Conservation (phyloP, 2,113 vertebrate genomes). For the Toxotes jaculatrix region DNA sequence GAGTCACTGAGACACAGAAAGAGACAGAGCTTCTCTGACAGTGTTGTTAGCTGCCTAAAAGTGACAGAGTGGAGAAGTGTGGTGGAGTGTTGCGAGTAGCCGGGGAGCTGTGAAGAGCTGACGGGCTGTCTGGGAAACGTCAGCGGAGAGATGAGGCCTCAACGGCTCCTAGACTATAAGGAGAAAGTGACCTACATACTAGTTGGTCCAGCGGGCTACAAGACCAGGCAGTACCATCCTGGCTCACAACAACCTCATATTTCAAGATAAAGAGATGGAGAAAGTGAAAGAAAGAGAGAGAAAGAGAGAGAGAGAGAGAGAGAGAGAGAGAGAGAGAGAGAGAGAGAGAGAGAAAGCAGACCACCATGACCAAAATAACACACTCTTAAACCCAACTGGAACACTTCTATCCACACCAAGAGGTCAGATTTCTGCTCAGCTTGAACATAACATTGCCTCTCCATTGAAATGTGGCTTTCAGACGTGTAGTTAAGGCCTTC, state of each 20-base stretch:
- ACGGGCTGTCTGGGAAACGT: slow-evolving; percentile 64
- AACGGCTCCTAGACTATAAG: slow-evolving; percentile 22
- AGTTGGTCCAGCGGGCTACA: slow-evolving; percentile 25
- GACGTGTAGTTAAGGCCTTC: slow-evolving; percentile 57
- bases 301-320: slow-evolving; percentile 19
- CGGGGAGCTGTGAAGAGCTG: slow-evolving; percentile 57
- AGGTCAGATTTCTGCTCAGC: slow-evolving; percentile 73
- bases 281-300: slow-evolving; percentile 25
- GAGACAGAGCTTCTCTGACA: slow-evolving; percentile 51
- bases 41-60: slow-evolving; percentile 64
- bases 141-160: slow-evolving; percentile 48
- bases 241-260: slow-evolving; percentile 19
- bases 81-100: slow-evolving; percentile 58
- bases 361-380: slow-evolving; percentile 75
- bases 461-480: slow-evolving; percentile 72
- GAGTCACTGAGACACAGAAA: slow-evolving; percentile 54
- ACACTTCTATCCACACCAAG: slow-evolving; percentile 69
- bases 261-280: slow-evolving; percentile 22
- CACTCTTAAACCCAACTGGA: slow-evolving; percentile 66
- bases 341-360: slow-evolving; percentile 50
- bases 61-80: slow-evolving; percentile 64
- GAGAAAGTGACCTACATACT: slow-evolving; percentile 63
- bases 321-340: slow-evolving; percentile 26
- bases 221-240: slow-evolving; percentile 40
- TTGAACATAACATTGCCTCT: slow-evolving; percentile 64